Conservation (phyloP, 2,797 vertebrate genomes). For the Falco berigora region DNA sequence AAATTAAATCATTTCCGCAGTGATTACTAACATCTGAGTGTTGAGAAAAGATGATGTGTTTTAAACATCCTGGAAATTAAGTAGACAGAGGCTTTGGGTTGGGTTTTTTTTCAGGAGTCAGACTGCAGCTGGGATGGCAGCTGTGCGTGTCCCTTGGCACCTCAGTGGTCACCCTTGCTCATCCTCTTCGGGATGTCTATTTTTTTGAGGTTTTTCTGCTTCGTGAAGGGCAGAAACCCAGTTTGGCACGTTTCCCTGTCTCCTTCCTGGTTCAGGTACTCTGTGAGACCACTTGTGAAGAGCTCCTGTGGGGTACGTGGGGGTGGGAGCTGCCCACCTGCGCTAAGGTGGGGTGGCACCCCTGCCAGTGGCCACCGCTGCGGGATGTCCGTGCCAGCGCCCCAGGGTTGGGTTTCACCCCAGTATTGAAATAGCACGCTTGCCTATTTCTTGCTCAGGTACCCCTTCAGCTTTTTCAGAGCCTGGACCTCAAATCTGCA, state of each 20-base stretch:
- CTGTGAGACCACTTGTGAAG: neutral
- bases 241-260: fast-evolving
- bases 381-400: fast-evolving
- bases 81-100: neutral
- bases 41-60: neutral
- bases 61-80: neutral
- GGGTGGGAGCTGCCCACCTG: neutral
- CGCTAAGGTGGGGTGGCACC: too few relatives aligned
- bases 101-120: neutral
- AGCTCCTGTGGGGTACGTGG: neutral
- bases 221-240: neutral
- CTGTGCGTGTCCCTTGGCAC: neutral
- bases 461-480: neutral
- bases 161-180: fast-evolving
- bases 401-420: neutral
- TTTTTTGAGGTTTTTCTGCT: neutral
- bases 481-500: neutral
- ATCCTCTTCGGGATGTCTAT: fast-evolving
- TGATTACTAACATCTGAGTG: neutral
- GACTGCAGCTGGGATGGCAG: neutral
- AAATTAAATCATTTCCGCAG: neutral
- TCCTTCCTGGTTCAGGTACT: neutral
- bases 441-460: neutral
- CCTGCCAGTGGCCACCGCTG: neutral
- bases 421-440: fast-evolving